Conservation (phyloP, 2,888 invertebrate species). For the Alloplasta piceator region DNA sequence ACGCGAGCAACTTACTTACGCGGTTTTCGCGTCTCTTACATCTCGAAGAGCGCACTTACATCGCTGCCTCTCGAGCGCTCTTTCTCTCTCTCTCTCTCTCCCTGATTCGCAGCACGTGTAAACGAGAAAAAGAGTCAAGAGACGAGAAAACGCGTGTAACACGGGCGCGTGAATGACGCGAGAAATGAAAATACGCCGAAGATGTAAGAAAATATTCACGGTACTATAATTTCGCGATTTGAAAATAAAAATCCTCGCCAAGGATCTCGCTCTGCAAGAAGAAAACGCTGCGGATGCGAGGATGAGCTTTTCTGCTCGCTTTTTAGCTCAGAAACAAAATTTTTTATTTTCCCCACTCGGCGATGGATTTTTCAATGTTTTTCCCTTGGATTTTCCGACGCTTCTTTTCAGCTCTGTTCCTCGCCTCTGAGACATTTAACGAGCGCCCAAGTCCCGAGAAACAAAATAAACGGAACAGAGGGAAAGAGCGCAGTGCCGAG, state of each 20-base stretch:
- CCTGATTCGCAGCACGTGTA: too few relatives aligned
- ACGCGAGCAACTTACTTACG: too few relatives aligned
- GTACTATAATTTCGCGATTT: conserved; percentile 15
- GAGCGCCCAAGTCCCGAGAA: conserved; percentile 9
- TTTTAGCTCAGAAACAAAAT: conserved; percentile 13
- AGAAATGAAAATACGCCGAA: conserved; percentile 41
- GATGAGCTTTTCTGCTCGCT: neutral
- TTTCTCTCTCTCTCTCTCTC: conserved; percentile 33
- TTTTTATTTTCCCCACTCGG: conserved; percentile 2
- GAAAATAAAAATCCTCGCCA: conserved; percentile 37
- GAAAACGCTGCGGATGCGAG: neutral
- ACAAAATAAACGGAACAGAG: neutral
- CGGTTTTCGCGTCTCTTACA: too few relatives aligned
- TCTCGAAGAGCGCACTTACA: too few relatives aligned
- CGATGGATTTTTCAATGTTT: neutral
- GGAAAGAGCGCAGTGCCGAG: neutral
- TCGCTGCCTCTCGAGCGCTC: neutral
- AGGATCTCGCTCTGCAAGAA: neutral
- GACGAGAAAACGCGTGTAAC: conserved; percentile 25
- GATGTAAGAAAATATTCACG: conserved; percentile 36
- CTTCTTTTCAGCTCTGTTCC: neutral
- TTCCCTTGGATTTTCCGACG: neutral
- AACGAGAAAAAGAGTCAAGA: neutral
- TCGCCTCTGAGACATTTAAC: neutral
- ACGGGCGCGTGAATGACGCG: conserved; percentile 32